phyloP scores from a whole-genome alignment of 2,797 vertebrate genomes.

The Hydrophis major region DNA sequence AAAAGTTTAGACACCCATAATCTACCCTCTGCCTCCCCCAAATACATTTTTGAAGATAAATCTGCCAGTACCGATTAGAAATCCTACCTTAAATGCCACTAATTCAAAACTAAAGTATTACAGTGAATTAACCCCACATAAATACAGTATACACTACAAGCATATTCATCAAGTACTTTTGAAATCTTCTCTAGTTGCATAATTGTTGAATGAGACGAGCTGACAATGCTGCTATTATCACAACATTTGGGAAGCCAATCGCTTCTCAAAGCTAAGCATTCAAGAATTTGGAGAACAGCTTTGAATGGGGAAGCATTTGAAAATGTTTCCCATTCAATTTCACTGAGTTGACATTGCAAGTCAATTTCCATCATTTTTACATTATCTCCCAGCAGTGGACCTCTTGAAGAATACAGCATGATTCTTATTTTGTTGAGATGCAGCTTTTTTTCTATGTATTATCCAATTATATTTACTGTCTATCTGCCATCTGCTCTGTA shows the following conservation, averaged over 20 bases:
- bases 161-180: background rate
- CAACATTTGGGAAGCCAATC: background rate
- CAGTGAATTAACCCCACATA: background rate
- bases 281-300: background rate
- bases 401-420: background rate
- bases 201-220: background rate
- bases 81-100: background rate
- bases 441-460: background rate
- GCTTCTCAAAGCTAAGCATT: background rate
- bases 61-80: background rate
- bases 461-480: background rate
- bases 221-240: background rate
- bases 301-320: constrained; percentile 1
- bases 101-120: background rate
- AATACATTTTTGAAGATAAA: background rate
- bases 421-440: background rate
- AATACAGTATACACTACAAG: background rate
- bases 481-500: background rate
- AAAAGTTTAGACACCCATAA: background rate
- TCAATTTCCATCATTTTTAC: background rate
- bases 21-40: too few relatives aligned
- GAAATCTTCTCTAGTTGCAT: background rate
- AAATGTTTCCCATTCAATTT: background rate
- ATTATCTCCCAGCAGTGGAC: background rate
- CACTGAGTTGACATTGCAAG: background rate